phyloP scores from a whole-genome alignment of 1,140 invertebrate species.

The Frieseomelitta varia region DNA sequence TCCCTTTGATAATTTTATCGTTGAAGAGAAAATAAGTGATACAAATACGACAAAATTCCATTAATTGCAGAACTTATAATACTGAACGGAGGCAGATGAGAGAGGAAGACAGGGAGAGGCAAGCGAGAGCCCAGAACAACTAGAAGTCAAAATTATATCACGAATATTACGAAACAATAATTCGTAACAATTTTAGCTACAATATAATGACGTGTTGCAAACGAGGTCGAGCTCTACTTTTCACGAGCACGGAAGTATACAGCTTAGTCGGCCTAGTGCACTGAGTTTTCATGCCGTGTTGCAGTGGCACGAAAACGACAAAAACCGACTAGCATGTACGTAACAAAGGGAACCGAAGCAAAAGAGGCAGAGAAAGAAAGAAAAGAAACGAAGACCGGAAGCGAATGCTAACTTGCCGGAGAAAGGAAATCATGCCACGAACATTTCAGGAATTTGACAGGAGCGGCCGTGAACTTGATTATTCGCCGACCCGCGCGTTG shows the following conservation, averaged over 20 bases:
- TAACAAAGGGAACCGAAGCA: neutral
- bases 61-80: neutral
- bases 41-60: neutral
- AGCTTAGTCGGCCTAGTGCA: slow-evolving; percentile 4
- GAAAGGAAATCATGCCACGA: slow-evolving; percentile 33
- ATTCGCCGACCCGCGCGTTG: slow-evolving; percentile 19
- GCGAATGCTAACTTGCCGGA: slow-evolving; percentile 1
- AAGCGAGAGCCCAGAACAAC: neutral
- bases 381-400: neutral
- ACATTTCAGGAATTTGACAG: slow-evolving; percentile 41
- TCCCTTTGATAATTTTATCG: neutral
- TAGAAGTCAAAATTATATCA: slow-evolving; percentile 3
- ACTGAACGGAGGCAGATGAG: neutral
- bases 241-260: slow-evolving; percentile 21
- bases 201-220: slow-evolving; percentile 24
- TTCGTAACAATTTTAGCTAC: slow-evolving; percentile 37
- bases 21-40: neutral
- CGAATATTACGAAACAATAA: slow-evolving; percentile 45
- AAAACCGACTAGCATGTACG: neutral
- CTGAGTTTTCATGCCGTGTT: slow-evolving; percentile 28
- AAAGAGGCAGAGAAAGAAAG: neutral
- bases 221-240: slow-evolving; percentile 54
- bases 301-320: neutral
- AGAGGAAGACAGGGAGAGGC: too few species aligned
- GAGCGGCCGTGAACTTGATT: slow-evolving; percentile 49